Base-by-base conservation (phyloP, 2,888 invertebrate species). In the Orchesellides sinensis region DNA sequence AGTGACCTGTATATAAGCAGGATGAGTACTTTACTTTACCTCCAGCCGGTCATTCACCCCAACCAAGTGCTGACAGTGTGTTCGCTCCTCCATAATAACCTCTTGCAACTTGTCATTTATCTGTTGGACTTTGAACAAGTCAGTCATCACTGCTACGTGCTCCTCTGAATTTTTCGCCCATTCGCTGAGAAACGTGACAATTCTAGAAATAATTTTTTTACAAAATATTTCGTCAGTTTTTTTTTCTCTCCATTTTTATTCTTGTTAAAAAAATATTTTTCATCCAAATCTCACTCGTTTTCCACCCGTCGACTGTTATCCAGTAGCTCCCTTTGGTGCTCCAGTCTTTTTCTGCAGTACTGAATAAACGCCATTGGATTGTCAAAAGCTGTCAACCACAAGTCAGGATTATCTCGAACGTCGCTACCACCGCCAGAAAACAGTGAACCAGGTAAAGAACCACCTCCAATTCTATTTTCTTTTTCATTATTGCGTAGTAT, bases 321-420 rank as follows among this genome's bases (percentile, higher is more conserved):
- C 65, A 73, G 32, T 10, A 73, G 21, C 35, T 47, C 45, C 10
- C 73, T 40, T 35, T 80, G 49, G 45, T 75, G 66, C 14, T 80
- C 80, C 10, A 87, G 14, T 56, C 84, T 82, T 14, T 72, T 83
- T 8, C 73, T 68, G 63, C 82, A 87, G 69, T 83, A 84, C 10
- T 84, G 49, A n/a, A 85, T 77, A 73, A 85, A 87, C 2, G 83
- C 87, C 8, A 72, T 32, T 0, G 86, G 85, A 52, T 81, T 83
- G 23, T 83, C 81, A 70, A 85, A 85, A 0, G 85, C 85, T 14
- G 81, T 75, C 72, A 84, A 40, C 86, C 86, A 87, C 0, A 84
- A 79, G 47, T 87, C 86, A 0, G 83, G 72, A 12, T 66, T 79
- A 14, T 29, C 6, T 47, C 56, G 12, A 12, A 79, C n/a, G 45